These are phyloP conservation scores for Crepidodera aurea DNA, from an alignment of 2,888 invertebrate genomes.

Conservation along the genomic window DNA sequence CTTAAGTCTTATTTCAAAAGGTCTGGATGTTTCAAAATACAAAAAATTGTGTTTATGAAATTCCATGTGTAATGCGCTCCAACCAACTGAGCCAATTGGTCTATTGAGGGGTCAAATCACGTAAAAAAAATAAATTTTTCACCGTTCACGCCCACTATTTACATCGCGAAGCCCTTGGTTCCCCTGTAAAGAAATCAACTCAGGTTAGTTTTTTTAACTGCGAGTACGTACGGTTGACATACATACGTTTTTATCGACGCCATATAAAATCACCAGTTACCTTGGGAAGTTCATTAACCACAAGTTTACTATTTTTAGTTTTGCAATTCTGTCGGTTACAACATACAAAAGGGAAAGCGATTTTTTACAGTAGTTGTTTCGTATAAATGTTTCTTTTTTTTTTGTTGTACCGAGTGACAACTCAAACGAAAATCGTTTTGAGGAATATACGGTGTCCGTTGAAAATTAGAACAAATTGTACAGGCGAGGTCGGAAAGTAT, in stretches of 20 bases:
- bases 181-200: constrained; percentile 4
- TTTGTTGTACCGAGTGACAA: constrained; percentile 15
- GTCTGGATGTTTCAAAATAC: no score
- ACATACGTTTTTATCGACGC: constrained; percentile 45
- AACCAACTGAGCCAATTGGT: no score
- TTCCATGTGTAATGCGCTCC: no score
- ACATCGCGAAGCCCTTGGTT: background rate
- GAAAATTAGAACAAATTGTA: no score
- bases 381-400: constrained; percentile 27
- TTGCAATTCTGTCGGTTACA: constrained; percentile 48
- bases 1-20: no score
- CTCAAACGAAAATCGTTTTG: constrained; percentile 16
- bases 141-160: background rate
- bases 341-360: constrained; percentile 50
- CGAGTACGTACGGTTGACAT: constrained; percentile 43
- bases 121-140: no score
- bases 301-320: constrained; percentile 51
- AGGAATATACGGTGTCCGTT: background rate
- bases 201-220: constrained; percentile 17
- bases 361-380: constrained; percentile 41
- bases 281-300: constrained; percentile 53
- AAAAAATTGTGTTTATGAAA: no score
- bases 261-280: constrained; percentile 44
- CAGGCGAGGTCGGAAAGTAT: no score
- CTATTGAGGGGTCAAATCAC: no score